Evolutionary conservation across 2,113 vertebrate genomes (phyloP).

Genomic region (Mohoua ochrocephala): DNA sequence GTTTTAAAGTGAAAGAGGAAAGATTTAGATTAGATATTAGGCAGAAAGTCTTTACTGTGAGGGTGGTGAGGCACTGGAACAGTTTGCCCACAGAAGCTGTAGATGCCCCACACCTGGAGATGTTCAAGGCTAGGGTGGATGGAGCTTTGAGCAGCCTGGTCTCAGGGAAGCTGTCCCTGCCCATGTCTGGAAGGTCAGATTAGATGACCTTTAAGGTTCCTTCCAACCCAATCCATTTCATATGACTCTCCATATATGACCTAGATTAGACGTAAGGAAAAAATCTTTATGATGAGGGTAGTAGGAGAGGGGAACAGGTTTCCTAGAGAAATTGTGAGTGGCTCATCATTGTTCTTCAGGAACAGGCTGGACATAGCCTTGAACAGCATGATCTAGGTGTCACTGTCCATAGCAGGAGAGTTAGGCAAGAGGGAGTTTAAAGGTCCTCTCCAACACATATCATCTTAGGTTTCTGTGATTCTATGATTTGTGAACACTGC

Average conservation of each 20-base stretch:
- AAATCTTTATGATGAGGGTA: background rate
- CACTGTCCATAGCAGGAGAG: accelerated
- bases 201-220: background rate
- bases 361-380: accelerated
- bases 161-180: background rate
- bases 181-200: background rate
- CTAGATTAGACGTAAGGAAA: background rate
- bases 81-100: background rate
- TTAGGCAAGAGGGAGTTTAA: background rate
- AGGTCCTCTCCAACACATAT: background rate
- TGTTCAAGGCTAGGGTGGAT: background rate
- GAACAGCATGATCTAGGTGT: background rate
- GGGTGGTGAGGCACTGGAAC: background rate
- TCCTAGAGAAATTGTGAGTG: background rate
- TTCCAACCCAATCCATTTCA: background rate
- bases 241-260: background rate
- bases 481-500: background rate
- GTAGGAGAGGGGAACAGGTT: background rate
- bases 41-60: background rate
- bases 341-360: accelerated
- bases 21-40: background rate
- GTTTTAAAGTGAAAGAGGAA: background rate
- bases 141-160: background rate
- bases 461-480: background rate
- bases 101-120: background rate